Conservation (phyloP, 2,888 invertebrate genomes). For the Melieria crassipennis region DNA sequence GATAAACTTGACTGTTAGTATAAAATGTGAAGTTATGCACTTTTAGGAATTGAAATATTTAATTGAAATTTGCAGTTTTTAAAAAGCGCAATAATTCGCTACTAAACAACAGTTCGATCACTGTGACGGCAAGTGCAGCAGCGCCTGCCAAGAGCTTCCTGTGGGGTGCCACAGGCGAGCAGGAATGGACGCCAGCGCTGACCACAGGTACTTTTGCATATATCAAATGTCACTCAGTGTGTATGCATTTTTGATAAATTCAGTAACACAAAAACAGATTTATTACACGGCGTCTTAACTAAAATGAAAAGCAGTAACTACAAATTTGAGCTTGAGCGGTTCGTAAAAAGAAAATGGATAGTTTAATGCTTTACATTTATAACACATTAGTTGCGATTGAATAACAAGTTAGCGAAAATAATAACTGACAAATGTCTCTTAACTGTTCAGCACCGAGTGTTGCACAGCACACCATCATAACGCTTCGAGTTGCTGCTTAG, state of each 20-base stretch:
- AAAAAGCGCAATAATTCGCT: slow-evolving; percentile 57
- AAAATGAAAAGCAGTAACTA: too few species aligned
- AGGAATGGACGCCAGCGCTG: slow-evolving; percentile 95
- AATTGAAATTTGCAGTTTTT: slow-evolving; percentile 46
- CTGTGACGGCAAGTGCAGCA: slow-evolving; percentile 41
- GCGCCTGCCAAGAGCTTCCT: slow-evolving; percentile 69
- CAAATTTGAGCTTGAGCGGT: too few species aligned
- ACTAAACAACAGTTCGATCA: slow-evolving; percentile 43
- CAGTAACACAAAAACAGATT: too few species aligned
- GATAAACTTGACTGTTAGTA: slow-evolving; percentile 56
- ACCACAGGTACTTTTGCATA: slow-evolving; percentile 97
- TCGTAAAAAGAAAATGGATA: too few species aligned
- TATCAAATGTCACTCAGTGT: slow-evolving; percentile 77
- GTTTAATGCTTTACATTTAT: too few species aligned
- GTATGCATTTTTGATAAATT: neutral
- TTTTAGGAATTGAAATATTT: slow-evolving; percentile 4
- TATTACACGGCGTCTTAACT: too few species aligned
- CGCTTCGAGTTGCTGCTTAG: too few species aligned
- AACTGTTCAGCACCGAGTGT: too few species aligned
- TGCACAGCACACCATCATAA: too few species aligned
- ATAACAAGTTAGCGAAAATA: too few species aligned
- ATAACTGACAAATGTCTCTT: too few species aligned
- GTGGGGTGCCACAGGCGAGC: slow-evolving; percentile 96
- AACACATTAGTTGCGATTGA: too few species aligned
- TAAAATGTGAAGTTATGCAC: neutral